Percentiles rank a stretch among this genome's conserved stretches.
These are phyloP conservation scores for Agelas oroides DNA, from an alignment of 37 sponge, comb jelly and placozoan genomes.

Conservation along the genomic window DNA sequence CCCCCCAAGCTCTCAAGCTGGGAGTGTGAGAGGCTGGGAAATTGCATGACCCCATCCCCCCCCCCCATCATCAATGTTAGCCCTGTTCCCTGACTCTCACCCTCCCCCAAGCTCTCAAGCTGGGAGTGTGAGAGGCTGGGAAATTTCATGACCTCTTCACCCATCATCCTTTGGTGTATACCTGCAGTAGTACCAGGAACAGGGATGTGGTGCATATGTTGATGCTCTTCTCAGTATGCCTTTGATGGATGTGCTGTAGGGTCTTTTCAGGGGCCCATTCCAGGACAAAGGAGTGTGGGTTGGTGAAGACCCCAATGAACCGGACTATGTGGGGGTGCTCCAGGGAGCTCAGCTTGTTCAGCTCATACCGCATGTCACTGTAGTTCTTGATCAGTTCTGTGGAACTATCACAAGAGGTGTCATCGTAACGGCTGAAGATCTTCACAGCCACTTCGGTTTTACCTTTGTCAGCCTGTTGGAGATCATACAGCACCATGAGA, in stretches of 20 bases:
- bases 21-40: too few species aligned
- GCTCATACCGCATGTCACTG: slow-evolving; percentile 72
- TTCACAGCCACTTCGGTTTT: slow-evolving; percentile 61
- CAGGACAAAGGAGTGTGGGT: slow-evolving; percentile 73
- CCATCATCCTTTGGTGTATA: too few species aligned
- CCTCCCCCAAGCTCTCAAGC: too few species aligned
- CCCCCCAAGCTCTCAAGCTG: too few species aligned
- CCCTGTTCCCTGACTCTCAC: too few species aligned
- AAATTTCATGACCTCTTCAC: too few species aligned
- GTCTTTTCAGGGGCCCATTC: slow-evolving; percentile 83
- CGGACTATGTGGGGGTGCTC: slow-evolving; percentile 62
- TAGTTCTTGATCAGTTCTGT: slow-evolving; percentile 56
- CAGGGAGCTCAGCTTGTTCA: slow-evolving; percentile 63
- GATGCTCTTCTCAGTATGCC: neutral
- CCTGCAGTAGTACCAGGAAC: slow-evolving; percentile 46
- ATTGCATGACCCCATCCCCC: too few species aligned
- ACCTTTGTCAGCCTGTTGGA: neutral
- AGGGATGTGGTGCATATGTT: slow-evolving; percentile 39
- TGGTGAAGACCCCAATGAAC: slow-evolving; percentile 66
- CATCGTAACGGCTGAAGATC: slow-evolving; percentile 42
- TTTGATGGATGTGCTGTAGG: slow-evolving; percentile 42
- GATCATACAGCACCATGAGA: neutral
- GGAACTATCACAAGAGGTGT: neutral
- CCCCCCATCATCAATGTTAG: too few species aligned
- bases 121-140: too few species aligned